phyloP scores from a whole-genome alignment of 2,797 vertebrate species.

The Syngnathus acus region DNA sequence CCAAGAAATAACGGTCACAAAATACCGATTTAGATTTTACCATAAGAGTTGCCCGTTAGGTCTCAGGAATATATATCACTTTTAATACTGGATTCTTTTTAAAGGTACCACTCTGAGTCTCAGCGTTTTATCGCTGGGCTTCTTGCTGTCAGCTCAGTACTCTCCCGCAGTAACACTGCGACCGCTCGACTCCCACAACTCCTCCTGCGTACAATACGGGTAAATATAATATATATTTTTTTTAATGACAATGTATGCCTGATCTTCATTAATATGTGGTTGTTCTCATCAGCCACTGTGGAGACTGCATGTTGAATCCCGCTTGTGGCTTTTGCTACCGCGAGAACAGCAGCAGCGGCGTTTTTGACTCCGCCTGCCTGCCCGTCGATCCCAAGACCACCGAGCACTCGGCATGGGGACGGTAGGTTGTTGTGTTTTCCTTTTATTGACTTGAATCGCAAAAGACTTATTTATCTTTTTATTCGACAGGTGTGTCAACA shows the following conservation, averaged over 20 bases:
- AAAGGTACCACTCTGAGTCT: slow-evolving; percentile 85
- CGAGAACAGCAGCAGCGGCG: slow-evolving; percentile 67
- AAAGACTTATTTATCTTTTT: too few species aligned
- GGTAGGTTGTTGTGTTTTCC: slow-evolving; percentile 59
- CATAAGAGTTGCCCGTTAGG: neutral
- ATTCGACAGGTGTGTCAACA: slow-evolving; percentile 78
- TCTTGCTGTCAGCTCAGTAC: slow-evolving; percentile 83
- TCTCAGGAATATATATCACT: neutral
- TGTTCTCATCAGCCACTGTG: slow-evolving; percentile 76
- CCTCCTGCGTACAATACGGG: slow-evolving; percentile 72
- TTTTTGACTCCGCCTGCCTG: slow-evolving; percentile 80
- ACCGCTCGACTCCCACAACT: slow-evolving; percentile 73
- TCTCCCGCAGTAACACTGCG: slow-evolving; percentile 80
- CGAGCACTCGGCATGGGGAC: slow-evolving; percentile 81
- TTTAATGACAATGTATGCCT: too few species aligned
- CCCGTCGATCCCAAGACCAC: slow-evolving; percentile 69
- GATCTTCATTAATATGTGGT: neutral
- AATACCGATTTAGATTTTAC: too few species aligned
- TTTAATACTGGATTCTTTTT: neutral
- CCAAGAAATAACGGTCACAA: too few species aligned
- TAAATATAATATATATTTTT: slow-evolving; percentile 25
- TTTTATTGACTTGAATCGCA: neutral
- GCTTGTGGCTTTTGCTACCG: slow-evolving; percentile 89
- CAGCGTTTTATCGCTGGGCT: slow-evolving; percentile 80
- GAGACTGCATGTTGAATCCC: slow-evolving; percentile 89